phyloP scores from a whole-genome alignment of 1,140 invertebrate genomes.

The Sitophilus oryzae region DNA sequence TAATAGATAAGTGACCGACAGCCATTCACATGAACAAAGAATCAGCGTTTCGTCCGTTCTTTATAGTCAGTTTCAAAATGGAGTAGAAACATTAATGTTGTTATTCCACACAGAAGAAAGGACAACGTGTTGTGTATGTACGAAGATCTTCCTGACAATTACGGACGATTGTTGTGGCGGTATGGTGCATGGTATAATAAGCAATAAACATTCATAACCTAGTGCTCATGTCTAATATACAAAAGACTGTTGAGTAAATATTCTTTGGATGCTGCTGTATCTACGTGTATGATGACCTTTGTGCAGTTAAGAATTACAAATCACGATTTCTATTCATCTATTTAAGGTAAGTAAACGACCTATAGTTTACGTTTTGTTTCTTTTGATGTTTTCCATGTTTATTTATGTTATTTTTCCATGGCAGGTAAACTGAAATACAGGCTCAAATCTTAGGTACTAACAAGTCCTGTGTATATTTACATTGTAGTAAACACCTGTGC shows the following conservation, averaged over 20 bases:
- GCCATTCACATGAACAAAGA: constrained; percentile 26
- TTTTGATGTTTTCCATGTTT: too few relatives aligned
- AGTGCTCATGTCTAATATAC: constrained; percentile 17
- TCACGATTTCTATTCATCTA: constrained; percentile 2
- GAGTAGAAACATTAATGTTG: constrained; percentile 34
- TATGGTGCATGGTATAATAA: constrained; percentile 3
- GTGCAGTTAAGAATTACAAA: constrained; percentile 10
- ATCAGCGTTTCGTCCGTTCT: constrained; percentile 24
- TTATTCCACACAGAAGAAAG: constrained; percentile 26
- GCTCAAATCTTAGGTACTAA: neutral
- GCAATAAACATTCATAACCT: constrained; percentile 7
- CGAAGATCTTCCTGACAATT: neutral
- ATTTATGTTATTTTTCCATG: neutral
- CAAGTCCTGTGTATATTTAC: neutral
- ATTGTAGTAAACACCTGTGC: neutral
- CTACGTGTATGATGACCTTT: constrained; percentile 23
- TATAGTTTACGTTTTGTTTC: too few relatives aligned
- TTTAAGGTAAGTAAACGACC: neutral
- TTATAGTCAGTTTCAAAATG: constrained; percentile 32
- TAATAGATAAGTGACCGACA: constrained; percentile 21
- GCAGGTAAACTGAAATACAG: neutral
- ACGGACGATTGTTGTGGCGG: neutral
- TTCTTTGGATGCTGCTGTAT: constrained; percentile 24
- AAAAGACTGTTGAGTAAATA: constrained; percentile 10
- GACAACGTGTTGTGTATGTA: constrained; percentile 6